Base-by-base conservation (phyloP, 2,888 invertebrate species). In the Ophraella communa region DNA sequence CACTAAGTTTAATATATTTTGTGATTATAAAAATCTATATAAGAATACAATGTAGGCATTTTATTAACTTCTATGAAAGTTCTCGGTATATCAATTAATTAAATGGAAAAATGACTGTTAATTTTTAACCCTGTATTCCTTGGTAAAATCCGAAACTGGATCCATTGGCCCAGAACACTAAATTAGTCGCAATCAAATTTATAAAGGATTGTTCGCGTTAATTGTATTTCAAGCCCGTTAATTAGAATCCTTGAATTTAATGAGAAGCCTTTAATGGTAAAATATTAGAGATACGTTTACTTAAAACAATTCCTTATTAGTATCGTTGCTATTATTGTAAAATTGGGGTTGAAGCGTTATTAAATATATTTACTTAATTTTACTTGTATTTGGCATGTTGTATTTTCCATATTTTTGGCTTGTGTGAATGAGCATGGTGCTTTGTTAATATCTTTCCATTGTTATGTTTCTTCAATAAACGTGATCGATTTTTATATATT, bases 371-470 rank as follows among this genome's bases (percentile, higher is more conserved):
- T 17, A 5, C n/a, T 4, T n/a, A n/a, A n/a, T n/a, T n/a, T n/a
- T n/a, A n/a, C n/a, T n/a, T n/a, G n/a, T n/a, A n/a, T 4, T 27
- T 27, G 2, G 35, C 35, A 39, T 67, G 68, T 71, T 70, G 72
- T 72, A 70, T 66, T 61, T 65, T 66, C 51, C 62, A 53, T 61
- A 42, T 59, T 56, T 23, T 20, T 30, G 66, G 56, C 65, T 63
- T 63, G 62, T 67, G 51, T 47, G 62, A 55, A 54, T 55, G 62
- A 65, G 60, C 63, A 67, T 67, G 67, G 53, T 66, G 54, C 51
- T 67, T 64, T 39, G 44, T 49, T 49, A 35, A 52, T 57, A 45
- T 49, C 20, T 53, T 64, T 51, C 59, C 70, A n/a, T n/a, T n/a
- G n/a, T 70, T 69, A 56, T 30, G 44, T 62, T 63, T 62, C 54